These are phyloP conservation scores for Syngnathus acus DNA, from an alignment of 2,797 vertebrate species.

Conservation along the genomic window DNA sequence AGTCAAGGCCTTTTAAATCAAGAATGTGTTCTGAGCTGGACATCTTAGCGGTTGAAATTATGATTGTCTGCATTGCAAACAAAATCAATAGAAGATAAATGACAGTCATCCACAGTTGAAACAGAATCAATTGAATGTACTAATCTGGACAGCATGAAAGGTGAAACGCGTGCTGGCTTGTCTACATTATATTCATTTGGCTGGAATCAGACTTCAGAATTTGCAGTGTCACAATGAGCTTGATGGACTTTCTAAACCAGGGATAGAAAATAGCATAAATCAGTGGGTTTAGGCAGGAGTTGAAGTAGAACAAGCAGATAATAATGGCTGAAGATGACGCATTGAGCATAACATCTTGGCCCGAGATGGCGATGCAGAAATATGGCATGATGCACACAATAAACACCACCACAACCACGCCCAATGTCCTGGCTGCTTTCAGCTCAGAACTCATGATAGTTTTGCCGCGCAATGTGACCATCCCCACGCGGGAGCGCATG, in stretches of 20 bases:
- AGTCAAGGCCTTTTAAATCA: too few species aligned
- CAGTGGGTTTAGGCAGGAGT: conserved; percentile 39
- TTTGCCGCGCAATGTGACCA: not conserved
- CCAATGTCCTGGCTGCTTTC: conserved; percentile 49
- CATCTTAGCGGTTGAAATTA: too few species aligned
- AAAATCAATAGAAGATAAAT: not conserved
- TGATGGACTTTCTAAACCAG: conserved; percentile 32
- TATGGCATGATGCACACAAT: conserved; percentile 36
- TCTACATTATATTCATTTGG: conserved; percentile 1
- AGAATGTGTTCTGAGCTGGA: too few species aligned
- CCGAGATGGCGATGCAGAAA: conserved; percentile 16
- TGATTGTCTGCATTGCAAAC: too few species aligned
- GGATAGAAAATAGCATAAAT: conserved; percentile 28
- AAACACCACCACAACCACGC: conserved; percentile 43
- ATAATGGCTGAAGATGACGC: conserved; percentile 10
- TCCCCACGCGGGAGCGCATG: conserved; percentile 3
- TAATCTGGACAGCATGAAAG: not conserved
- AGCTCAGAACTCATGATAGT: conserved; percentile 23
- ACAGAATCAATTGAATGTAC: not conserved
- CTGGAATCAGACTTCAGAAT: conserved; percentile 21
- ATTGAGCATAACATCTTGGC: not conserved
- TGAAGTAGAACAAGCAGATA: conserved; percentile 33
- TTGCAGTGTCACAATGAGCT: conserved; percentile 23
- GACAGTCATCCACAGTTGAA: too few species aligned
- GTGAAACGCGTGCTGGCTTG: not conserved